Evolutionary conservation across 2,113 vertebrate genomes (phyloP).

Genomic region (Parus major): DNA sequence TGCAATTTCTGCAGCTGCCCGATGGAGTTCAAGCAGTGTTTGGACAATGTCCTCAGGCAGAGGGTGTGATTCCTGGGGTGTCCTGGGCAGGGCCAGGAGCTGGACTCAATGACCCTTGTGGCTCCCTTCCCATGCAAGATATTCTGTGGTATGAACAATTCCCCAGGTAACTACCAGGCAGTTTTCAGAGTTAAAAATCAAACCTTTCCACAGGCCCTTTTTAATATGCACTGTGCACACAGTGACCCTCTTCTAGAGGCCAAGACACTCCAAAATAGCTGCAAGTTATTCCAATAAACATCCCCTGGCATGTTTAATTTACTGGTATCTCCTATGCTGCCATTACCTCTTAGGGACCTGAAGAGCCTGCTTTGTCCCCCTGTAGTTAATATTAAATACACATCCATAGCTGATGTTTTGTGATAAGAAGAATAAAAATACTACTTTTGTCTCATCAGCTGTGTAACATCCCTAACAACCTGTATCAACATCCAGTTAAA

Average conservation of each 20-base stretch:
- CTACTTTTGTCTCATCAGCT: background rate
- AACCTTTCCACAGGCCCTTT: background rate
- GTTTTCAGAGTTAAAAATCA: background rate
- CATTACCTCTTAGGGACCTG: background rate
- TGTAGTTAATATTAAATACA: background rate
- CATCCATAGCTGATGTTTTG: background rate
- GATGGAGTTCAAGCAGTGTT: background rate
- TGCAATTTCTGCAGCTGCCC: background rate
- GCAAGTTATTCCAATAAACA: background rate
- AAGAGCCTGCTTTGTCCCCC: background rate
- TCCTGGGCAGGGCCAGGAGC: background rate
- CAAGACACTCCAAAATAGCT: background rate
- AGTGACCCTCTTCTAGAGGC: background rate
- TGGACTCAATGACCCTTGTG: rapidly evolving
- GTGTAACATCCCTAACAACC: background rate
- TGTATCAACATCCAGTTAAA: background rate
- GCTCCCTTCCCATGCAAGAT: background rate
- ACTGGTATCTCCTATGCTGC: background rate
- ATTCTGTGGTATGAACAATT: background rate
- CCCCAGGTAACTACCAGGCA: background rate
- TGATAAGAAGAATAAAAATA: background rate
- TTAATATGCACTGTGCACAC: background rate
- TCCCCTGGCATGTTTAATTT: background rate
- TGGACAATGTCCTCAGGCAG: background rate
- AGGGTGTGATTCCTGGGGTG: background rate